Evolutionary conservation across 2,888 invertebrate genomes (phyloP).

Genomic region (Pollenia griseotomentosa): DNA sequence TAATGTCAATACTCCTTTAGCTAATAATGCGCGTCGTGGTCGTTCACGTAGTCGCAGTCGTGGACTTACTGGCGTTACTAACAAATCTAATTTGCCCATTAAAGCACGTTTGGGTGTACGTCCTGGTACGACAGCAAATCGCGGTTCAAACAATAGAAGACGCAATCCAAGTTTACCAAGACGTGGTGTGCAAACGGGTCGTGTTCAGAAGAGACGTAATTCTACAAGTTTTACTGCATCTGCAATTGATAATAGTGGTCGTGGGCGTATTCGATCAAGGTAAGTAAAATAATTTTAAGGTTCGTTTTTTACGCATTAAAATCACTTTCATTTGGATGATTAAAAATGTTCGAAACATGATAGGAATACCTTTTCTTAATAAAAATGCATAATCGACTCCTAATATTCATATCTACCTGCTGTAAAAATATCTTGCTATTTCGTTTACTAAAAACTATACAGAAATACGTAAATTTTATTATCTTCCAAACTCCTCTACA

Average conservation of each 20-base stretch:
- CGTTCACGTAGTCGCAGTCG: conserved; percentile 75
- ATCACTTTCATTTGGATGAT: too few relatives aligned
- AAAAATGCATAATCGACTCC: too few relatives aligned
- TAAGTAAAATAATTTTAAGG: conserved; percentile 66
- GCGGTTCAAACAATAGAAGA: conserved; percentile 62
- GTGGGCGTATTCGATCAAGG: conserved; percentile 79
- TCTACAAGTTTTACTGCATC: conserved; percentile 70
- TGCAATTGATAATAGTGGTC: conserved; percentile 75
- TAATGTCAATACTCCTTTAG: conserved; percentile 42
- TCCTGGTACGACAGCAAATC: conserved; percentile 74
- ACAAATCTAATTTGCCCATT: conserved; percentile 78
- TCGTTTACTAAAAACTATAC: too few relatives aligned
- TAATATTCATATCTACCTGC: too few relatives aligned
- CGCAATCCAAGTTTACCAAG: conserved; percentile 74
- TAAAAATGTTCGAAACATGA: too few relatives aligned
- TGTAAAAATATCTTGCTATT: too few relatives aligned
- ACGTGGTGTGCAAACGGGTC: conserved; percentile 79
- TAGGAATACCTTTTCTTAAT: too few relatives aligned
- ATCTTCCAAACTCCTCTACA: too few relatives aligned
- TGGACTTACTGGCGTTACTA: conserved; percentile 56
- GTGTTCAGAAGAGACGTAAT: conserved; percentile 80
- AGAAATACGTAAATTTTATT: too few relatives aligned
- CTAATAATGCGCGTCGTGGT: conserved; percentile 65
- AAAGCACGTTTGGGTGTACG: conserved; percentile 81
- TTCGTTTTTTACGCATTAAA: background rate